Evolutionary conservation across 2,113 vertebrate genomes (phyloP).

Genomic region (Cottus gobio): DNA sequence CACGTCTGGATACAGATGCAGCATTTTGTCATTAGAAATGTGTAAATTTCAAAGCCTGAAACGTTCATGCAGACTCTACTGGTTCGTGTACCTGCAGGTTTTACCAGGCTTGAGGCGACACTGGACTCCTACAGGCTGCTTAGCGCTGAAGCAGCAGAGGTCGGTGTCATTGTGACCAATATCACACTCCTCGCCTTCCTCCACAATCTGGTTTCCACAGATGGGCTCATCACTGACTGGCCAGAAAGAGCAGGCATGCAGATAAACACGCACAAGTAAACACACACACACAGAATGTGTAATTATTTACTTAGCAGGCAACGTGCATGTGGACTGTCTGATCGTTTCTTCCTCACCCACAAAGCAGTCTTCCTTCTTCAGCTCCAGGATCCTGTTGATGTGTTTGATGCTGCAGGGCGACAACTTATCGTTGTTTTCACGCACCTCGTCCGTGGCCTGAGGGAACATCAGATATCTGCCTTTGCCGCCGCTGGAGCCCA

Average conservation of each 20-base stretch:
- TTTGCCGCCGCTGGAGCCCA: conserved; percentile 66
- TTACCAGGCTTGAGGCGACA: conserved; percentile 82
- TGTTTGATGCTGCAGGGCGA: conserved; percentile 83
- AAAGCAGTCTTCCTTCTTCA: conserved; percentile 87
- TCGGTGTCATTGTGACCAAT: conserved; percentile 79
- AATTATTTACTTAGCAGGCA: conserved; percentile 7
- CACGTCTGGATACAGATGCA: background rate
- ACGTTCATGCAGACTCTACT: background rate
- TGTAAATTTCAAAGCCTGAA: background rate
- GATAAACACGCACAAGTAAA: conserved; percentile 11
- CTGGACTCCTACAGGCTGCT: conserved; percentile 64
- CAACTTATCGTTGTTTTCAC: conserved; percentile 87
- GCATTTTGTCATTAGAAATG: background rate
- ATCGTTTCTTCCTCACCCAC: conserved; percentile 75
- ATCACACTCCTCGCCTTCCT: conserved; percentile 86
- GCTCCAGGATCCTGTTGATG: conserved; percentile 74
- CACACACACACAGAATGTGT: background rate
- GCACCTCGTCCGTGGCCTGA: conserved; percentile 79
- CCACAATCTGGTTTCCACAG: conserved; percentile 87
- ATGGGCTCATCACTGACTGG: conserved; percentile 85
- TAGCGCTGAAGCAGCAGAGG: conserved; percentile 83
- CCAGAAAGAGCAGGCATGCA: conserved; percentile 23
- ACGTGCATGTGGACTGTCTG: background rate
- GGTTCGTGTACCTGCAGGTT: conserved; percentile 82
- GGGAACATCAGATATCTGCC: conserved; percentile 88